Base-by-base conservation (phyloP, 1,140 invertebrate genomes). In the Mycetomoellerius zeteki region DNA sequence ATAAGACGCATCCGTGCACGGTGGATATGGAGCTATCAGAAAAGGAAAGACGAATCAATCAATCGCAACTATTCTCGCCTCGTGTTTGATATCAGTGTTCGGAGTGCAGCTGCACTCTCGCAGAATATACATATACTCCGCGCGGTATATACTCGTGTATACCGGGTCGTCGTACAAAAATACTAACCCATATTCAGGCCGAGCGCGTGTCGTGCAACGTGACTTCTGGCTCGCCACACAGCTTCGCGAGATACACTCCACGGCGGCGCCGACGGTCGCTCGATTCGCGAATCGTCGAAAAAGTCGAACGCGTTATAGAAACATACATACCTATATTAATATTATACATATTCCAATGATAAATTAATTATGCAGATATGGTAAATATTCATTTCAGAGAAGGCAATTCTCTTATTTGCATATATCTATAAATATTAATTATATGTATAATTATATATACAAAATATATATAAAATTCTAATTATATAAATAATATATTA, bases 151-250 rank as follows among this genome's bases (percentile, higher is more conserved):
- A 50, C 86, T 75, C 54, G 73, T 62, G 43, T 85, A 86, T 90
- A 90, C 77, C 87, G 52, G 75, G 87, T 87, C 37, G 73, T 78
- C 56, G 87, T 37, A 64, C 84, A 91, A 92, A 89, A 92, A 93
- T 92, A 86, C 90, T 94, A 95, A 94, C 94, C 94, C 93, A 95
- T 92, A 94, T 95, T 90, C 81, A 78, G 65, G 90, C 88, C 64
- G 33, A 93, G 82, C 93, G 93, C 94, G 94, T 95, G 94, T 92
- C 93, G 60, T 81, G 92, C 94, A 95, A 95, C 94, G 94, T 95
- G 94, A 95, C 94, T 94, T 47, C 76, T 86, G 54, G 71, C 89
- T 80, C 30, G 77, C 54, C n/a, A 16, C 30, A 30, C 77, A 47
- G 89, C 73, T 90, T 84, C 76, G 76, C 82, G 89, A 65, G 14